phyloP scores from a whole-genome alignment of 2,888 invertebrate genomes.

The Rhogogaster chlorosoma region DNA sequence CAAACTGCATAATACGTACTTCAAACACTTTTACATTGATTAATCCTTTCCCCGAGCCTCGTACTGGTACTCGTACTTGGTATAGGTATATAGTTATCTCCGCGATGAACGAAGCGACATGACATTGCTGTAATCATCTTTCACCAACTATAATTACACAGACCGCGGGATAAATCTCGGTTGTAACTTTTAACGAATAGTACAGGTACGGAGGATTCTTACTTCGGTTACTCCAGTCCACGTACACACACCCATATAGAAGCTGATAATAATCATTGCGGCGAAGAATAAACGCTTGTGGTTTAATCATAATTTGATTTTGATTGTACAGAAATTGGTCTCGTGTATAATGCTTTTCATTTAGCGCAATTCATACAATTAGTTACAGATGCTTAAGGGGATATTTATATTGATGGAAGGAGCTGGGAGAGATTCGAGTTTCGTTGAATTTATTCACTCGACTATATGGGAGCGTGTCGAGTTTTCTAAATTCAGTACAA shows the following conservation, averaged over 20 bases:
- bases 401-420: not conserved
- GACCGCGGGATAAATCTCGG: not conserved
- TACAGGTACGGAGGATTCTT: not conserved
- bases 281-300: not conserved
- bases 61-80: not conserved
- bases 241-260: not conserved
- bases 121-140: constrained; percentile 27
- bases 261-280: not conserved
- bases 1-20: constrained; percentile 32
- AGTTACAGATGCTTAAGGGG: not conserved
- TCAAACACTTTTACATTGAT: constrained; percentile 19
- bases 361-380: not conserved
- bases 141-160: constrained; percentile 4
- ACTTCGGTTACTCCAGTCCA: constrained; percentile 3
- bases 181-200: not conserved
- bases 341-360: not conserved
- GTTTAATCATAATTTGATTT: not conserved
- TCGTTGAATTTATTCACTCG: not conserved
- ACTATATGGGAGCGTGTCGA: not conserved
- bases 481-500: not conserved
- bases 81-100: not conserved
- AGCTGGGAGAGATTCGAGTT: not conserved
- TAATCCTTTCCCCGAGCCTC: not conserved
- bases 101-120: constrained; percentile 5
- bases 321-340: not conserved